Percentiles rank a stretch among this genome's conserved stretches.
These are phyloP conservation scores for Corapipo altera DNA, from an alignment of 2,113 vertebrate species.

Conservation along the genomic window DNA sequence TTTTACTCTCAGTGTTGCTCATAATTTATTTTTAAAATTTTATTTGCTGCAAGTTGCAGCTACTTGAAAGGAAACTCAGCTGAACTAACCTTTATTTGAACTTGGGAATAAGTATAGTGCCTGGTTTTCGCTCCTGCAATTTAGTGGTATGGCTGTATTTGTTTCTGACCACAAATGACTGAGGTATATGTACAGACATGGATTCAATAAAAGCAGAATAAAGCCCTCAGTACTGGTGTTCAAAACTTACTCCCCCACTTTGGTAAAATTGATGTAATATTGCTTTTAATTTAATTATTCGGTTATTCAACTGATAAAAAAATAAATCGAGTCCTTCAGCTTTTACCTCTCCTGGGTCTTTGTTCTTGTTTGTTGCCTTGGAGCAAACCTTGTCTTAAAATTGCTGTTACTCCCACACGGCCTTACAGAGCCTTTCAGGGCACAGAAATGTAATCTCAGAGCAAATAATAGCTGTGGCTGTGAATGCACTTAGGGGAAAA, in stretches of 20 bases:
- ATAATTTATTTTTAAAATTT: neutral
- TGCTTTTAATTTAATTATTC: conserved; percentile 53
- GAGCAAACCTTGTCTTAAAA: conserved; percentile 28
- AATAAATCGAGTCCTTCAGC: neutral
- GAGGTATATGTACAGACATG: neutral
- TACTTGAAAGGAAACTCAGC: neutral
- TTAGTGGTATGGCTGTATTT: neutral
- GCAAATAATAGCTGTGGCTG: neutral
- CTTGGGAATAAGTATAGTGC: neutral
- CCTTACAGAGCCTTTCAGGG: neutral
- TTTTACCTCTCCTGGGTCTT: conserved; percentile 35
- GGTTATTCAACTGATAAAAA: neutral
- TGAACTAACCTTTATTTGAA: neutral
- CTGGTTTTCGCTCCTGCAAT: neutral
- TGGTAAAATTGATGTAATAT: neutral
- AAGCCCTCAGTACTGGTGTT: neutral
- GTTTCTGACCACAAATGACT: neutral
- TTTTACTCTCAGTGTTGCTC: neutral
- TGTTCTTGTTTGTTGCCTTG: conserved; percentile 56
- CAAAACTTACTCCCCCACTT: neutral
- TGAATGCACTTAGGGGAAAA: neutral
- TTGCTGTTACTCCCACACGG: neutral
- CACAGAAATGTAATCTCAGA: neutral
- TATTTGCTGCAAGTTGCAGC: neutral
- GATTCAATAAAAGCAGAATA: neutral